Evolutionary conservation across 2,797 vertebrate species (phyloP), one percentile per base, ranked within the genome.

Genomic region (Phrynocephalus guinanensis): DNA sequence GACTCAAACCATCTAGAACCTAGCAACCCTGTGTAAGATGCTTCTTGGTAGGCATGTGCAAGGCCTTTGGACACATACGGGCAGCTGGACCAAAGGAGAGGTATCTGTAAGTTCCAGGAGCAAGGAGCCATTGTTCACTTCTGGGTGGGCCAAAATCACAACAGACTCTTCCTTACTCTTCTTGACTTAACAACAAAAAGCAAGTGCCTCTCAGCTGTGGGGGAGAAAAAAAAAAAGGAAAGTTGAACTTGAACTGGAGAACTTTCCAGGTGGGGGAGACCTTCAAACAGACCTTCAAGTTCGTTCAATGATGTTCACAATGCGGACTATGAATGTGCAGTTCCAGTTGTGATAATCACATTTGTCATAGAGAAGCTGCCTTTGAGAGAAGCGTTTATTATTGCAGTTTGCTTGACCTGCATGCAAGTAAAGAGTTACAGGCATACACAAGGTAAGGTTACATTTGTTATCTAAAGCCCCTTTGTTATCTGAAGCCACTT

Each of bases 331-430:
- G 50, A 60, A 71, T 30, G 50, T n/a, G 66, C 24, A 52, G 70
- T 63, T 71, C 28, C 60, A 60, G n/a, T 60, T 26, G 26, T 38
- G 68, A 50, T 88, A 88, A 88, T 52, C 70, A 73, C 24, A 68
- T 50, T 56, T 84, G 38, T 75, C 10, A 50, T 8, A 22, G 60
- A n/a, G 73, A 38, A 52, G 44, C 63, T 84, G 48, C 38, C 33
- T 52, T 68, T 75, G 33, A 30, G n/a, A 7, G 48, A 33, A 48
- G 80, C 76, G 44, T 67, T 67, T 22, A 88, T 85, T 85, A 85
- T 24, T 68, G 44, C 85, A 6, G 3, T 68, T 85, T 84, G 71
- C 83, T 80, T 73, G 78, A 33, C 28, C 71, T 80, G 8, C 24
- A 84, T 67, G 56, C 48, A 13, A 75, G 48, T 22, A 88, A 84